A percentile compares a stretch with the other conserved stretches of the same genome.
Evolutionary conservation across 2,113 vertebrate genomes (phyloP).

Genomic region (Clinocottus analis): DNA sequence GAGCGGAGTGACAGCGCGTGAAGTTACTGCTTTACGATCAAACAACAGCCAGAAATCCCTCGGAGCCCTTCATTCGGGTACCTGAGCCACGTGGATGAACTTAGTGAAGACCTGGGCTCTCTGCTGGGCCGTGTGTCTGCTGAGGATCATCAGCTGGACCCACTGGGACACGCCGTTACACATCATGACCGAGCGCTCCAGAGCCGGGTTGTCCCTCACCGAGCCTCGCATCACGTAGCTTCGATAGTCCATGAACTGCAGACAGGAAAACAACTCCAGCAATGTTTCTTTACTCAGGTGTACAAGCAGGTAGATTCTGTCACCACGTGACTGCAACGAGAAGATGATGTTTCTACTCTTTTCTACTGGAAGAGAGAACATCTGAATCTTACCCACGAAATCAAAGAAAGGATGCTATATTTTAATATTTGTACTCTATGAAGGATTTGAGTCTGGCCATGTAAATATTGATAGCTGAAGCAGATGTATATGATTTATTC

Average conservation of each 20-base stretch:
- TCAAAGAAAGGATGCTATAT: background rate
- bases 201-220: slow-evolving; percentile 85
- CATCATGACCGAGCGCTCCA: slow-evolving; percentile 90
- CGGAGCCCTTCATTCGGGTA: slow-evolving; percentile 55
- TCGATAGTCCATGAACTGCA: slow-evolving; percentile 90
- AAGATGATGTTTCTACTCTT: background rate
- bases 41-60: background rate
- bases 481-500: too few relatives aligned
- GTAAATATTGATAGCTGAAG: background rate
- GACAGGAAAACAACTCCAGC: background rate
- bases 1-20: background rate
- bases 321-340: background rate
- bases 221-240: slow-evolving; percentile 89
- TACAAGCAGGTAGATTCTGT: background rate
- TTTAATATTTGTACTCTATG: background rate
- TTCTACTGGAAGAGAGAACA: background rate
- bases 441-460: background rate
- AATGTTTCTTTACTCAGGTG: background rate
- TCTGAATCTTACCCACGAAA: too few relatives aligned
- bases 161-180: slow-evolving; percentile 94
- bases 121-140: slow-evolving; percentile 89
- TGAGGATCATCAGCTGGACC: slow-evolving; percentile 96
- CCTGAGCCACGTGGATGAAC: slow-evolving; percentile 92
- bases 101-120: slow-evolving; percentile 93
- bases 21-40: background rate